phyloP scores from a whole-genome alignment of 2,113 vertebrate species.

The Mugil cephalus region DNA sequence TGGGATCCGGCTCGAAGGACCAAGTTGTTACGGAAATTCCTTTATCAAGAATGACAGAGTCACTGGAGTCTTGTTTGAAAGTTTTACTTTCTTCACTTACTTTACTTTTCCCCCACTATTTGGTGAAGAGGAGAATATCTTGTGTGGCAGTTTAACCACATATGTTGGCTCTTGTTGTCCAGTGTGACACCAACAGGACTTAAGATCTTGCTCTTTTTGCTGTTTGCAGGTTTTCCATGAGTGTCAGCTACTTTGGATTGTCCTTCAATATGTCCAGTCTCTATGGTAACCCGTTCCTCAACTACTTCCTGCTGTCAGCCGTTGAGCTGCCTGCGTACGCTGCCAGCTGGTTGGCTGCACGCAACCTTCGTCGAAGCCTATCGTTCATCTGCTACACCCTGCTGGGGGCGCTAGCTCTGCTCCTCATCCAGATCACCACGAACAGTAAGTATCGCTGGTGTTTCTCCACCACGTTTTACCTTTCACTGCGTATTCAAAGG shows the following conservation, averaged over 20 bases:
- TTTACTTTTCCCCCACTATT: too few species aligned
- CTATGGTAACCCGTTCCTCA: constrained; percentile 56
- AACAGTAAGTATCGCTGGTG: constrained; percentile 50
- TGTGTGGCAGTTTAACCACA: too few species aligned
- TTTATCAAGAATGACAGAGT: too few species aligned
- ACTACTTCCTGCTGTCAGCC: constrained; percentile 41
- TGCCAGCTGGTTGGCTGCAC: constrained; percentile 23
- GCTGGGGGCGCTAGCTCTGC: constrained; percentile 44
- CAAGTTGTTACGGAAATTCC: too few species aligned
- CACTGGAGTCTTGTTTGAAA: too few species aligned
- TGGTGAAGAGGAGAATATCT: too few species aligned
- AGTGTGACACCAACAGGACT: too few species aligned
- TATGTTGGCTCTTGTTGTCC: too few species aligned
- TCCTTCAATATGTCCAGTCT: constrained; percentile 60
- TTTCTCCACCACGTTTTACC: too few species aligned
- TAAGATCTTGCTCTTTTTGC: constrained; percentile 1
- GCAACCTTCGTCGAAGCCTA: constrained; percentile 37
- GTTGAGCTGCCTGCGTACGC: constrained; percentile 50
- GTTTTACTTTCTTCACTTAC: too few species aligned
- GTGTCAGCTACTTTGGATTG: constrained; percentile 50
- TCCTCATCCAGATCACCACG: constrained; percentile 45
- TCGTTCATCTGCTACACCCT: constrained; percentile 35
- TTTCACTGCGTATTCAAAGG: too few species aligned
- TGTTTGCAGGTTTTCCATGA: constrained; percentile 56
- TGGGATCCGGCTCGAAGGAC: too few species aligned